These are phyloP conservation scores for Graptemys geographica DNA, from an alignment of 2,797 vertebrate genomes.

Conservation along the genomic window DNA sequence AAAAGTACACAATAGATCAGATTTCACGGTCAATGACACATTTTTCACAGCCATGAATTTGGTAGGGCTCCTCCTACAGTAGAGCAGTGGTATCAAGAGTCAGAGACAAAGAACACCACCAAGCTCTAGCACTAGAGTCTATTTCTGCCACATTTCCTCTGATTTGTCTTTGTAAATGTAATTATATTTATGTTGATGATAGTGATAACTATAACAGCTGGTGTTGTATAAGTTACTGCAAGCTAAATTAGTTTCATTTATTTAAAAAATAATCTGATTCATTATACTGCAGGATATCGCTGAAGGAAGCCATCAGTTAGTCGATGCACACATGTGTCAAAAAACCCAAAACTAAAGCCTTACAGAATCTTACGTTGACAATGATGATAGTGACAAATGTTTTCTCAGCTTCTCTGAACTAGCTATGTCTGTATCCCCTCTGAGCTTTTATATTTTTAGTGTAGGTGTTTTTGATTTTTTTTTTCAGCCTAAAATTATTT, in stretches of 20 bases:
- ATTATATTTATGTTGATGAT: conserved; percentile 54
- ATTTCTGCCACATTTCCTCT: not conserved
- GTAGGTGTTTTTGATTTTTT: not conserved
- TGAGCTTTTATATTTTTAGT: not conserved
- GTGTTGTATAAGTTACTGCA: conserved; percentile 43
- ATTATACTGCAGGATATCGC: conserved; percentile 40
- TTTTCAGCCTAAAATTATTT: not conserved
- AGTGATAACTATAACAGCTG: conserved; percentile 60
- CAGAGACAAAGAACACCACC: conserved; percentile 20
- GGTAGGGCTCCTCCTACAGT: not conserved
- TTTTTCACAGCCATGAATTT: too few relatives aligned
- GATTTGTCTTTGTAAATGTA: conserved; percentile 59
- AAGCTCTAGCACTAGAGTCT: not conserved
- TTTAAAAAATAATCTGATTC: conserved; percentile 40
- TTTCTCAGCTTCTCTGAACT: conserved; percentile 13
- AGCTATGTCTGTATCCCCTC: not conserved
- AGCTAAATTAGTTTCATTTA: conserved; percentile 60
- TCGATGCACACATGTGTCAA: not conserved
- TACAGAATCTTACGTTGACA: conserved; percentile 19
- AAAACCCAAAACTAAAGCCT: not conserved
- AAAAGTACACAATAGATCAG: too few relatives aligned
- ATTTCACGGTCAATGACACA: too few relatives aligned
- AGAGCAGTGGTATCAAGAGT: not conserved
- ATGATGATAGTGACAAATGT: not conserved
- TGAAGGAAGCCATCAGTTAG: conserved; percentile 36